Percentiles rank a stretch among this genome's conserved stretches.
These are phyloP conservation scores for Coelopa frigida DNA, from an alignment of 1,140 invertebrate genomes.

Conservation along the genomic window DNA sequence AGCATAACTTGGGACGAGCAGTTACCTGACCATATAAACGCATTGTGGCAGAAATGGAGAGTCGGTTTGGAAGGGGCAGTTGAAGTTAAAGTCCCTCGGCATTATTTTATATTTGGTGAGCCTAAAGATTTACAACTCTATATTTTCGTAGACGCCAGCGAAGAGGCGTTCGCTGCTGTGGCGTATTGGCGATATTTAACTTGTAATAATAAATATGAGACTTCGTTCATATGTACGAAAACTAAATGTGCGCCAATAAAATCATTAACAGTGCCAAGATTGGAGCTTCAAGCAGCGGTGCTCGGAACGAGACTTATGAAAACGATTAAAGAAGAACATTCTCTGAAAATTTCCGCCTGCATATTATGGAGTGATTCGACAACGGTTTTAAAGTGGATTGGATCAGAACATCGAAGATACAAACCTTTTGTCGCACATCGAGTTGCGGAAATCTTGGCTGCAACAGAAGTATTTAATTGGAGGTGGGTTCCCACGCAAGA, in stretches of 20 bases:
- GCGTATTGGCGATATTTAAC: not conserved
- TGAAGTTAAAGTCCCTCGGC: not conserved
- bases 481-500: constrained; percentile 5
- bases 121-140: not conserved
- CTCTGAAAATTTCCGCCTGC: not conserved
- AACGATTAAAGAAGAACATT: not conserved
- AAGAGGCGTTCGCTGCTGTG: not conserved
- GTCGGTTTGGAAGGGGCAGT: not conserved
- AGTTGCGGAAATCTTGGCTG: constrained; percentile 10
- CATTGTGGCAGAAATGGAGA: not conserved
- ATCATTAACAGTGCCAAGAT: not conserved
- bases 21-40: not conserved
- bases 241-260: constrained; percentile 7
- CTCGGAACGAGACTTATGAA: constrained; percentile 3
- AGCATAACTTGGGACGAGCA: not conserved
- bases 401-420: constrained; percentile 16
- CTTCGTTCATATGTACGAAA: not conserved
- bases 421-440: constrained; percentile 17
- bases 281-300: constrained; percentile 10
- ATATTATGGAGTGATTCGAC: constrained; percentile 20
- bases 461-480: constrained; percentile 13
- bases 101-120: not conserved
- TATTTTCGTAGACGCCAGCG: constrained; percentile 10
- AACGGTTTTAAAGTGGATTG: constrained; percentile 25
- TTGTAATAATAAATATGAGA: not conserved